These are phyloP conservation scores for Platysternon megacephalum DNA, from an alignment of 2,113 vertebrate genomes.

Conservation along the genomic window DNA sequence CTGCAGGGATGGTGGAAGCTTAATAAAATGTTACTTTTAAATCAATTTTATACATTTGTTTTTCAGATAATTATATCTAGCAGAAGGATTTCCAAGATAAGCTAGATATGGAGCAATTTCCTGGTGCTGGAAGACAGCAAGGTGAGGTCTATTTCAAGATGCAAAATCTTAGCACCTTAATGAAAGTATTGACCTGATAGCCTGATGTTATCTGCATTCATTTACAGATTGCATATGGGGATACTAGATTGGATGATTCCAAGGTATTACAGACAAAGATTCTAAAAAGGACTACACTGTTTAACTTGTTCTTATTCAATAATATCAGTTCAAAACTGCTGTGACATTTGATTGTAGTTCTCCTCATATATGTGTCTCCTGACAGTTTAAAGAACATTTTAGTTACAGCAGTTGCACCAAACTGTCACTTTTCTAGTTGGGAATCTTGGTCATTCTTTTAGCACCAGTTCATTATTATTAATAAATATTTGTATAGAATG, in stretches of 20 bases:
- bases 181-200: neutral
- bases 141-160: constrained; percentile 2
- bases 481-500: neutral
- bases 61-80: constrained; percentile 11
- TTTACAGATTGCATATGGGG: constrained; percentile 14
- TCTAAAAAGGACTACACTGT: neutral
- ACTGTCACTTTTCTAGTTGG: neutral
- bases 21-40: constrained; percentile 37
- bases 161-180: neutral
- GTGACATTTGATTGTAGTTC: neutral
- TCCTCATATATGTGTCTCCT: neutral
- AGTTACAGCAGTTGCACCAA: neutral
- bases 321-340: neutral
- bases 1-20: neutral
- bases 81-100: constrained; percentile 9
- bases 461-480: neutral
- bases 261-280: neutral
- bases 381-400: accelerated
- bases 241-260: neutral
- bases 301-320: neutral
- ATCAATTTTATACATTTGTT: constrained; percentile 8
- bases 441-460: neutral
- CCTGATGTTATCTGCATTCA: neutral
- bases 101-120: neutral
- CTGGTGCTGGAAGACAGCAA: neutral